phyloP scores from a whole-genome alignment of 2,797 vertebrate species.

The Diglossa cyanea region DNA sequence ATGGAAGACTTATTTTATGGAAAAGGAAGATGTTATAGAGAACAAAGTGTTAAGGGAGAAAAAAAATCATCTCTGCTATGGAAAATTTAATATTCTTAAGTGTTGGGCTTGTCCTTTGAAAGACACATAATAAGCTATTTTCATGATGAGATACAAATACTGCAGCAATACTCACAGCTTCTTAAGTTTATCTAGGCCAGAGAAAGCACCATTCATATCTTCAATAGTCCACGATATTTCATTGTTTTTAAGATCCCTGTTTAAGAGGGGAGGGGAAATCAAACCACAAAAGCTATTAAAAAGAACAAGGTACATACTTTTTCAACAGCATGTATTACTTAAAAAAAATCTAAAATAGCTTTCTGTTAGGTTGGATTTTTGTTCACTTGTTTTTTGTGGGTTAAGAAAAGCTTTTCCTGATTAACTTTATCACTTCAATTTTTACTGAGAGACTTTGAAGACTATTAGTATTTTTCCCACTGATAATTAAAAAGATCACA shows the following conservation, averaged over 20 bases:
- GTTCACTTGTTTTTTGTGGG: not conserved
- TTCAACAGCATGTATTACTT: not conserved
- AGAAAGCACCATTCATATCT: slow-evolving; percentile 97
- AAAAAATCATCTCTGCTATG: not conserved
- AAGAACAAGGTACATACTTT: not conserved
- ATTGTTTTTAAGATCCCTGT: slow-evolving; percentile 92
- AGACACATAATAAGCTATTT: not conserved
- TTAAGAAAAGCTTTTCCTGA: not conserved
- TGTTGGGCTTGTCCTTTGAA: not conserved
- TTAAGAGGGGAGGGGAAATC: not conserved
- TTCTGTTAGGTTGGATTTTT: not conserved
- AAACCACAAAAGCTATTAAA: not conserved
- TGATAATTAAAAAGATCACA: not conserved
- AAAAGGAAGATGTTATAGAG: not conserved
- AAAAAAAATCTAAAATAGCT: not conserved
- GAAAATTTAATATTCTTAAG: not conserved
- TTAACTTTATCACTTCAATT: not conserved
- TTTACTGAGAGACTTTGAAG: not conserved
- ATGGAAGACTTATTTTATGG: not conserved
- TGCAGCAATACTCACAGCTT: slow-evolving; percentile 84
- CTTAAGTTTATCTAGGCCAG: slow-evolving; percentile 88
- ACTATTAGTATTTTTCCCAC: not conserved
- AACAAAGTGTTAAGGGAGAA: not conserved
- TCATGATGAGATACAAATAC: not conserved
- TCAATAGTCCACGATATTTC: slow-evolving; percentile 99